These are phyloP conservation scores for Radopholus similis DNA, from an alignment of 1,140 invertebrate genomes.

Conservation along the genomic window DNA sequence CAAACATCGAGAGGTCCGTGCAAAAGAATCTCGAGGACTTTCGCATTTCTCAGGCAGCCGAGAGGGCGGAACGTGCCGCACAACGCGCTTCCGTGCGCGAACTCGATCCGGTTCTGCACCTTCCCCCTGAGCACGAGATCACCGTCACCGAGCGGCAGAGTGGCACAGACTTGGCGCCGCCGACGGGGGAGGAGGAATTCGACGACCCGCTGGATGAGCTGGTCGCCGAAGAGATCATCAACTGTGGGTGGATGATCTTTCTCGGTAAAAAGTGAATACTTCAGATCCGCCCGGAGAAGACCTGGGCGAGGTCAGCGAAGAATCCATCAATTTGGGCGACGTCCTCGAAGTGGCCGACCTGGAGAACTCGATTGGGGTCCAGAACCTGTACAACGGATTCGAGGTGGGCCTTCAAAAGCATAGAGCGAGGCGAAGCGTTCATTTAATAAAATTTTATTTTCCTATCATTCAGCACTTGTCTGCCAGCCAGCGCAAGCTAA, in stretches of 20 bases:
- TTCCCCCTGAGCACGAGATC: not conserved
- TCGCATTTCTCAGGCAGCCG: not conserved
- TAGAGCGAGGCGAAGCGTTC: not conserved
- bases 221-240: conserved; percentile 13
- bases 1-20: conserved; percentile 1
- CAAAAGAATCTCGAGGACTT: not conserved
- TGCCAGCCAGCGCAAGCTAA: not conserved
- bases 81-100: not conserved
- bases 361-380: conserved; percentile 15
- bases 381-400: conserved; percentile 19
- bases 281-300: not conserved
- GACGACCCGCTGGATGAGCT: conserved; percentile 23
- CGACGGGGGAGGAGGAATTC: conserved; percentile 1
- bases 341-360: conserved; percentile 10
- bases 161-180: not conserved
- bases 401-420: not conserved
- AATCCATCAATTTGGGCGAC: conserved; percentile 8
- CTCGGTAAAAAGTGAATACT: not conserved
- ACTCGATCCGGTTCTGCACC: not conserved
- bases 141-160: not conserved
- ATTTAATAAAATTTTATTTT: not conserved
- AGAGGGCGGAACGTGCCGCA: not conserved
- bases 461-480: conserved; percentile 1
- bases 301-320: conserved; percentile 3
- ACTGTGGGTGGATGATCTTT: not conserved